phyloP scores from a whole-genome alignment of 2,113 vertebrate genomes.

The Calidris pugnax region DNA sequence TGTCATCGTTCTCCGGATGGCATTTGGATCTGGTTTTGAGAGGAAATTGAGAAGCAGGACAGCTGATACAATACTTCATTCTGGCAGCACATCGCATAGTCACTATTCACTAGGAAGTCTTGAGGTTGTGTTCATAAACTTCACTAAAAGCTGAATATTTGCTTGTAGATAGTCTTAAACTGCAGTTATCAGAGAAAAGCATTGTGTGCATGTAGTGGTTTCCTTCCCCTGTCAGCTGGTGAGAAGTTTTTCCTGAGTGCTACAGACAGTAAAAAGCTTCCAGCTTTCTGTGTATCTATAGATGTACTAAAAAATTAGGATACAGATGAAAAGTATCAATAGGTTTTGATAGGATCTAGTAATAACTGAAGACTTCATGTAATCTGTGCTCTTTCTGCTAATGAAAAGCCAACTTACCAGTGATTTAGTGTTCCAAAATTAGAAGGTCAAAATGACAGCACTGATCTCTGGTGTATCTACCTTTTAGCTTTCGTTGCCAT shows the following conservation, averaged over 20 bases:
- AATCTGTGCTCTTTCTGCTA: not conserved
- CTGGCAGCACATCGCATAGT: not conserved
- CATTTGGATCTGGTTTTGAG: not conserved
- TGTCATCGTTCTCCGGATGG: not conserved
- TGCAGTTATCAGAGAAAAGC: not conserved
- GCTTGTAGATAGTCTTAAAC: too few relatives aligned
- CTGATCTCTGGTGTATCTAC: not conserved
- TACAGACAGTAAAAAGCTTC: not conserved
- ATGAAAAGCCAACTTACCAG: not conserved
- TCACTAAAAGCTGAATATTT: not conserved
- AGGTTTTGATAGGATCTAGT: not conserved
- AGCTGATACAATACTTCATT: not conserved
- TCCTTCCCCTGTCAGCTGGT: not conserved
- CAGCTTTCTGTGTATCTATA: not conserved
- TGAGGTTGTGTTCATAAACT: not conserved
- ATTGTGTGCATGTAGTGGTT: not conserved
- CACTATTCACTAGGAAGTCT: not conserved
- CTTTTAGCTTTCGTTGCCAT: not conserved
- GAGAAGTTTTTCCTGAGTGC: not conserved
- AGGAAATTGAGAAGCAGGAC: not conserved
- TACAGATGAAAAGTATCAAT: not conserved
- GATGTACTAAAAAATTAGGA: not conserved
- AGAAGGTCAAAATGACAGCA: not conserved
- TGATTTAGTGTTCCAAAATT: not conserved
- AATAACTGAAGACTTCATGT: not conserved